Evolutionary conservation across 1,140 invertebrate genomes (phyloP).

Genomic region (Caenorhabditis remanei): DNA sequence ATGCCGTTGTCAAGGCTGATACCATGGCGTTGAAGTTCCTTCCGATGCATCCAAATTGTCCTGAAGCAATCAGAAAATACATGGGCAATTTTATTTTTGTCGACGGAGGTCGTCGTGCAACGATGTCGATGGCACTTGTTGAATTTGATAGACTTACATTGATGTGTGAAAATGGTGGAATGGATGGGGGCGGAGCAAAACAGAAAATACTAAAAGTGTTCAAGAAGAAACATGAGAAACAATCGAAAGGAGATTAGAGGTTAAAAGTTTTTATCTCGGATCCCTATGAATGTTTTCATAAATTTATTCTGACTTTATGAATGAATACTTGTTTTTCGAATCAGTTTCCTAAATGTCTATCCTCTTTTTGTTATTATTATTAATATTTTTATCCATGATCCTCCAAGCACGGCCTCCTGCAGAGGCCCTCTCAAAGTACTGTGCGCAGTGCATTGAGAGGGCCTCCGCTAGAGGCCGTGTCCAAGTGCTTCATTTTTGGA

Average conservation of each 20-base stretch:
- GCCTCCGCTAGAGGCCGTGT: too few species aligned
- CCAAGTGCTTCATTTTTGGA: too few species aligned
- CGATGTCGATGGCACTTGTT: neutral
- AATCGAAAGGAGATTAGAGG: neutral
- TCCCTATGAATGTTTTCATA: too few species aligned
- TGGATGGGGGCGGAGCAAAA: neutral
- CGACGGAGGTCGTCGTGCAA: neutral
- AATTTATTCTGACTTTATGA: too few species aligned
- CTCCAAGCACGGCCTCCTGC: too few species aligned
- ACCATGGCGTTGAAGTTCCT: neutral
- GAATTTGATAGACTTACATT: constrained; percentile 7
- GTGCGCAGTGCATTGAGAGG: too few species aligned
- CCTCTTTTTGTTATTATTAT: too few species aligned
- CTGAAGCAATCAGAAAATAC: neutral
- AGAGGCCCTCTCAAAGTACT: too few species aligned
- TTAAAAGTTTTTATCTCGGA: neutral
- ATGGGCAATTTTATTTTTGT: neutral
- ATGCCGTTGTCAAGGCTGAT: constrained; percentile 30
- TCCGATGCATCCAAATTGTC: neutral
- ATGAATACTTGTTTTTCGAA: too few species aligned
- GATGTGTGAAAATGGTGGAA: constrained; percentile 4
- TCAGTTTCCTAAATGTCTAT: too few species aligned
- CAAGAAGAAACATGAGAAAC: constrained; percentile 6
- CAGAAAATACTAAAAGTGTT: constrained; percentile 14
- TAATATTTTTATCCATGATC: too few species aligned